Base-by-base conservation (phyloP, 2,888 invertebrate genomes). In the Pantelozetes paolii region DNA sequence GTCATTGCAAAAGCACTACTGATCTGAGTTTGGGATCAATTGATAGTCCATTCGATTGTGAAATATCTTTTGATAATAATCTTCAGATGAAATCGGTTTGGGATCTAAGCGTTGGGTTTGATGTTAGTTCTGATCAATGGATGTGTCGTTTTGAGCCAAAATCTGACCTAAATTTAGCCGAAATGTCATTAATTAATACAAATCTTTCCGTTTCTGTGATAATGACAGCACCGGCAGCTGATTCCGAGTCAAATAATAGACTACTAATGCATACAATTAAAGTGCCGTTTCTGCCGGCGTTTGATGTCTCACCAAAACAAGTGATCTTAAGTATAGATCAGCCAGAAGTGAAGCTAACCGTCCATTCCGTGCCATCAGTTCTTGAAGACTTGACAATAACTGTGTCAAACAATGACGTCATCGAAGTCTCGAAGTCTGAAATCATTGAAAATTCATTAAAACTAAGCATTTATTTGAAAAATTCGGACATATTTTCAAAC, bases 401-500 rank as follows among this genome's bases (percentile, higher is more conserved):
- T 26, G 26, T 62, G 9, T 62, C 62, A 3, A 72, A 72, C 42
- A 28, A 20, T 20, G 72, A 72, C n/a, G 40, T 72, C 18, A 48
- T 72, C 40, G 36, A 57, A 42, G 36, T 59, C 1, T 28, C 59
- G 6, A 40, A 36, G 9, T 36, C 15, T 13, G 72, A 72, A 9
- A 32, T 57, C 5, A 36, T 36, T 32, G 72, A 32, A 20, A 72
- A 72, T 36, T 26, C 59, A 23, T 6, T 72, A 62, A 57, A 59
- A 40, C 1, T 72, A 20, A 42, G 20, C 8, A 15, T 72, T 8
- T 15, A 11, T 1, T 20, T 72, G 13, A 48, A 26, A 42, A 72
- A 72, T 72, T n/a, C 36, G 8, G 72, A 72, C 32, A 72, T 72
- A 23, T 72, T 72, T 30, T 72, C 72, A 2, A 72, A 72, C 42